A percentile compares a stretch with the other conserved stretches of the same genome.
These are phyloP conservation scores for Phasia obesa DNA, from an alignment of 2,888 invertebrate species.

Conservation along the genomic window DNA sequence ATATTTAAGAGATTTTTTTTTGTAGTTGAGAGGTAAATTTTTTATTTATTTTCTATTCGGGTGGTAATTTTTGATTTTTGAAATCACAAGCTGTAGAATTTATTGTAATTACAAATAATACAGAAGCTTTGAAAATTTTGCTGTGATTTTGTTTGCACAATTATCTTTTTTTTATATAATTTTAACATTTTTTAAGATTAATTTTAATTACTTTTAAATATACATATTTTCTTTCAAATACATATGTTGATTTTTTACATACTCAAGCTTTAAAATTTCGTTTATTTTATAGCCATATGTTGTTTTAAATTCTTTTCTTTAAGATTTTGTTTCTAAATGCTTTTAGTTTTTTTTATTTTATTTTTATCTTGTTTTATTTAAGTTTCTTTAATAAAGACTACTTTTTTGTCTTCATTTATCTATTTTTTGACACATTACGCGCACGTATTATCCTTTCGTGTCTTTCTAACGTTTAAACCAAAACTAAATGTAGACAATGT, in stretches of 20 bases:
- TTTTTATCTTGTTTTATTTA: slow-evolving; percentile 32
- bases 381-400: slow-evolving; percentile 20
- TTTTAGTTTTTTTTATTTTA: not conserved
- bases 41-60: not conserved
- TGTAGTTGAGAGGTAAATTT: slow-evolving; percentile 15
- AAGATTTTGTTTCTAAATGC: not conserved
- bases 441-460: slow-evolving; percentile 80
- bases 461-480: slow-evolving; percentile 82
- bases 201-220: slow-evolving; percentile 12
- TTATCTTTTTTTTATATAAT: slow-evolving; percentile 23
- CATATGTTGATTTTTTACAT: not conserved
- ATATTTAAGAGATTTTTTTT: slow-evolving; percentile 8
- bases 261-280: no score
- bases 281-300: no score
- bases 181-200: not conserved
- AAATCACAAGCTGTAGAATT: slow-evolving; percentile 3
- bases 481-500: slow-evolving; percentile 76
- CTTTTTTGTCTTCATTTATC: slow-evolving; percentile 45
- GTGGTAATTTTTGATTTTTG: slow-evolving; percentile 46
- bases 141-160: not conserved
- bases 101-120: not conserved
- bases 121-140: slow-evolving; percentile 18
- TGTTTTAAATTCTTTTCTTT: not conserved
- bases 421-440: slow-evolving; percentile 75
- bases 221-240: slow-evolving; percentile 4